Percentiles rank a stretch among this genome's conserved stretches.
Evolutionary conservation across 2,113 vertebrate genomes (phyloP).

Genomic region (Cyanoramphus novaezelandiae): DNA sequence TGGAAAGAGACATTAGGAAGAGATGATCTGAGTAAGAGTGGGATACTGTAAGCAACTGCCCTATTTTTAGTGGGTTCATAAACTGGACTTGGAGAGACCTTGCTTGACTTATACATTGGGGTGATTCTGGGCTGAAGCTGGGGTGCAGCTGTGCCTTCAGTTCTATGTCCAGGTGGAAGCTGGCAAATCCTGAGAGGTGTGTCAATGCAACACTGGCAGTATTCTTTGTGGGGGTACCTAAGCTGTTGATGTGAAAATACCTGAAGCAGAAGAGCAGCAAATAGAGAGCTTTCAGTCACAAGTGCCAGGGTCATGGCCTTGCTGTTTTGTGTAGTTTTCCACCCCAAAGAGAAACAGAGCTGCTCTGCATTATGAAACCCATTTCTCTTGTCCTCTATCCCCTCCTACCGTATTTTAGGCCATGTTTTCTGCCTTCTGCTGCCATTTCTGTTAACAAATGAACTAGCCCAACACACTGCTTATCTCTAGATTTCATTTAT

Average conservation of each 20-base stretch:
- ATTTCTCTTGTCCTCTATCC: neutral
- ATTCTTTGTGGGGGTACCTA: neutral
- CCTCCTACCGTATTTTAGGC: neutral
- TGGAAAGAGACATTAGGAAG: neutral
- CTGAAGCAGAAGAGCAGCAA: neutral
- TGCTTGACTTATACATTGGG: neutral
- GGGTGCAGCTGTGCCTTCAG: neutral
- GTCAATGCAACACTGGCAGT: neutral
- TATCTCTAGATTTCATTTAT: neutral
- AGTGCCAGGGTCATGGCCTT: neutral
- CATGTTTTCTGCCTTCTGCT: neutral
- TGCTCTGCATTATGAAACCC: neutral
- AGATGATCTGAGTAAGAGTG: neutral
- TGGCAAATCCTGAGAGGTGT: neutral
- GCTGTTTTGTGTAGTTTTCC: constrained; percentile 34
- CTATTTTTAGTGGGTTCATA: neutral
- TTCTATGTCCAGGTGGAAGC: neutral
- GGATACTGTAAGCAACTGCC: neutral
- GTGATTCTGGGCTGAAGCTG: neutral
- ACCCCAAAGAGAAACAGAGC: neutral
- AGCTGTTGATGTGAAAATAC: neutral
- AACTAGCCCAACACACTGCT: neutral
- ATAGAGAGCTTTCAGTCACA: neutral
- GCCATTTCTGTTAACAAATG: neutral
- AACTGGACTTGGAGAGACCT: neutral